These are phyloP conservation scores for Zingel zingel DNA, from an alignment of 2,113 vertebrate genomes.

Conservation along the genomic window DNA sequence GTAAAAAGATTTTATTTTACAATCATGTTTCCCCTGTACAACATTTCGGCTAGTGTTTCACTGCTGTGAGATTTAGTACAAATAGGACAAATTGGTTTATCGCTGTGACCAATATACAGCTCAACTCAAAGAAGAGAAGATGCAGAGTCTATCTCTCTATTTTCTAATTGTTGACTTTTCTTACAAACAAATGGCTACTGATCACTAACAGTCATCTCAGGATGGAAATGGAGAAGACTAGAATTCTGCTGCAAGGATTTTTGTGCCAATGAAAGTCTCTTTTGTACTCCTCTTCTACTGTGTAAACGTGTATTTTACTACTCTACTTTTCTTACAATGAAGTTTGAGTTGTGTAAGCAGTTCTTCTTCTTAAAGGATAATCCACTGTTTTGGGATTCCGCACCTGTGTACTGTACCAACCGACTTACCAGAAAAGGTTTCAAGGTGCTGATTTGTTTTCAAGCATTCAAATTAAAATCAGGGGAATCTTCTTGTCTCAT, in stretches of 20 bases:
- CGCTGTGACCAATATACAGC: conserved; percentile 47
- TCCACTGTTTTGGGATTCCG: conserved; percentile 31
- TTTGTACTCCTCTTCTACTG: conserved; percentile 78
- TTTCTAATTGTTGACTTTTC: conserved; percentile 61
- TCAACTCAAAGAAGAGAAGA: conserved; percentile 40
- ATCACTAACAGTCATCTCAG: conserved; percentile 68
- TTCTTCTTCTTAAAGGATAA: conserved; percentile 38
- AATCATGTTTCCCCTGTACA: conserved; percentile 10
- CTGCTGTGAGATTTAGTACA: conserved; percentile 29
- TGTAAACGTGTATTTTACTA: conserved; percentile 80
- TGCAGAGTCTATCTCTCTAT: conserved; percentile 10
- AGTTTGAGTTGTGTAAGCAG: conserved; percentile 23
- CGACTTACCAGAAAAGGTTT: background rate
- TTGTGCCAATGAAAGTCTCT: conserved; percentile 76
- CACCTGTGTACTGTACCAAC: background rate
- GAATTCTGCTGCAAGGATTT: conserved; percentile 69
- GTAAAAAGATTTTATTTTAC: background rate
- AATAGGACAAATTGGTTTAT: conserved; percentile 10
- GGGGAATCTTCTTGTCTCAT: conserved; percentile 27
- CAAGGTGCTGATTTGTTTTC: conserved; percentile 38
- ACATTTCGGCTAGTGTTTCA: background rate
- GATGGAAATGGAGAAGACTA: conserved; percentile 60
- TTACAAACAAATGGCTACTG: conserved; percentile 75
- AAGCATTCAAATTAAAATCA: conserved; percentile 51
- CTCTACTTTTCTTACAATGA: conserved; percentile 59